Evolutionary conservation across 2,888 invertebrate species (phyloP), one percentile per base, ranked within the genome.

Genomic region (Euzophera pinguis): DNA sequence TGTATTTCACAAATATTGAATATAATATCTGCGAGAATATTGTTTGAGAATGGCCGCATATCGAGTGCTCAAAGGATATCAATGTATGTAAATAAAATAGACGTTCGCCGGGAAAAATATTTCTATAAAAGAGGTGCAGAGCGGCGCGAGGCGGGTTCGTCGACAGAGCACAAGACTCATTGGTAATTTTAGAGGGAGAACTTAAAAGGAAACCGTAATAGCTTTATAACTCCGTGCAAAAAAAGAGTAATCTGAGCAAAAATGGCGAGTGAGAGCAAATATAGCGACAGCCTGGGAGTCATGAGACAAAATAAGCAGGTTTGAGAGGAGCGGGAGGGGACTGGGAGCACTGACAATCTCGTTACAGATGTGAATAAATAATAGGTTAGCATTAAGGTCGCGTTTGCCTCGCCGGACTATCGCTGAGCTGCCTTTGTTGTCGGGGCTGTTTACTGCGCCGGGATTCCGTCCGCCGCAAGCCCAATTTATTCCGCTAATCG

Each of bases 341-440:
- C 72, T 65, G 81, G 78, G 79, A 78, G 78, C 78, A 78, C 85
- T 81, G 84, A 83, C 84, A 86, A 88, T 86, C 83, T 85, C 84
- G 85, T 86, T 86, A 86, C 80, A 82, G 81, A 85, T 80, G 85
- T 89, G 85, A 89, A 89, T 89, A 87, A 89, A 87, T 86, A 88
- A 88, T 87, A 83, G 85, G 82, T 79, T 73, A 80, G 83, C 84
- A 85, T 84, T 84, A 83, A 83, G 80, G 78, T 71, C 75, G 78
- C 73, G 69, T 74, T 73, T 69, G 69, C 73, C 73, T 73, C 65
- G 68, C 65, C 73, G 75, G 75, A 67, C 56, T 66, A 65, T 71
- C 70, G 73, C 74, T 70, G 75, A 71, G 72, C 66, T 73, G 79
- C 81, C 81, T 87, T 85, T 86, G 86, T 88, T 85, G 84, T 78